phyloP scores from a whole-genome alignment of 2,113 vertebrate genomes.

The Xyrauchen texanus region DNA sequence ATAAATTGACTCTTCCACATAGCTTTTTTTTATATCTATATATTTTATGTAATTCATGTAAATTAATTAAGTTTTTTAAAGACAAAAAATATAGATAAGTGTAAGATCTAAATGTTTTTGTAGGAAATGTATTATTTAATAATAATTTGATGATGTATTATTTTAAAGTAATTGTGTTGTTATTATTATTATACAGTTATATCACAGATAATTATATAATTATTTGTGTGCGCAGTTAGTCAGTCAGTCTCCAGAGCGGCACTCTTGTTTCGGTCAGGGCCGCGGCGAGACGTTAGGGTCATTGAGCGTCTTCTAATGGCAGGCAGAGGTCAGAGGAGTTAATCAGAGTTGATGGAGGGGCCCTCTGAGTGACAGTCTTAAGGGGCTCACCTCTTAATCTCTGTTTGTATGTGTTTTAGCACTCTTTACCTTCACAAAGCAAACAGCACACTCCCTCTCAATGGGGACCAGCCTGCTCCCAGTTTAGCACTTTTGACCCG shows the following conservation, averaged over 20 bases:
- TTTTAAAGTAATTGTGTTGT: no score
- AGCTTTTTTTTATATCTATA: no score
- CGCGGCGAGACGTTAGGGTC: not conserved
- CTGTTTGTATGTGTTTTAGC: slow-evolving; percentile 78
- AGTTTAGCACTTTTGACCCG: slow-evolving; percentile 86
- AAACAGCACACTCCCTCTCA: slow-evolving; percentile 84
- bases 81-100: no score
- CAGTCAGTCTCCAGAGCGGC: not conserved
- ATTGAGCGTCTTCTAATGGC: slow-evolving; percentile 62
- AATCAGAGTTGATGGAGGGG: slow-evolving; percentile 75
- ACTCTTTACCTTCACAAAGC: slow-evolving; percentile 82
- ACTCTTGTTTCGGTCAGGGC: not conserved
- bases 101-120: no score
- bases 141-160: no score
- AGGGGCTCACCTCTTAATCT: slow-evolving; percentile 80
- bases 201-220: not conserved
- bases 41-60: no score
- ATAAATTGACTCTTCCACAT: no score
- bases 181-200: not conserved
- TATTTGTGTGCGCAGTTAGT: not conserved
- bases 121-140: no score
- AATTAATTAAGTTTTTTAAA: no score
- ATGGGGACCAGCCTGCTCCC: slow-evolving; percentile 80
- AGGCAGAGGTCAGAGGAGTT: slow-evolving; percentile 70
- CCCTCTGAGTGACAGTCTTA: slow-evolving; percentile 74